Conservation (phyloP, 2,113 vertebrate species). For the Nanger granti region DNA sequence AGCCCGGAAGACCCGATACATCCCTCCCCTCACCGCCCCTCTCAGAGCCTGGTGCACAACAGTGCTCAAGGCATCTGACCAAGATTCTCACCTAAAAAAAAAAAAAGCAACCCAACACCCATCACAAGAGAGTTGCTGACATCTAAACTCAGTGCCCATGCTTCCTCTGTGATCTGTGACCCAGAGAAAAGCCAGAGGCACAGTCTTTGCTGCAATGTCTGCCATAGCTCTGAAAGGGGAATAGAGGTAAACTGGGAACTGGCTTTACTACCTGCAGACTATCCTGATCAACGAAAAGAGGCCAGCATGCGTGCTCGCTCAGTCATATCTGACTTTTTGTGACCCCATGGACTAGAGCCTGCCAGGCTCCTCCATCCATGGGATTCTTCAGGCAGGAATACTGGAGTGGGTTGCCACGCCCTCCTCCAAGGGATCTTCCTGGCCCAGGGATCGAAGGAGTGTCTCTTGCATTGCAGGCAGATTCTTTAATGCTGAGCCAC, state of each 20-base stretch:
- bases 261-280: background rate
- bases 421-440: background rate
- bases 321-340: background rate
- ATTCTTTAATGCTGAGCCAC: background rate
- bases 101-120: background rate
- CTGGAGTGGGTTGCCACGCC: background rate
- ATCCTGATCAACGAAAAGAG: background rate
- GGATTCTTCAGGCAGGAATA: background rate
- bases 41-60: rapidly evolving
- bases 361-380: background rate
- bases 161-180: background rate
- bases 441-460: background rate
- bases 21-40: background rate
- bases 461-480: background rate
- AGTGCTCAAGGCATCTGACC: background rate
- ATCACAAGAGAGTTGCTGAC: background rate
- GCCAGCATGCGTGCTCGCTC: background rate
- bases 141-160: background rate
- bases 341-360: background rate
- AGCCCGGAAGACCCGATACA: background rate
- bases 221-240: background rate
- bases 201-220: background rate
- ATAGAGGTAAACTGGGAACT: background rate
- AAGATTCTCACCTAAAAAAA: background rate
- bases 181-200: background rate